Conservation (phyloP, 35 echinoderm and acorn worm genomes). For the Apostichopus californicus region DNA sequence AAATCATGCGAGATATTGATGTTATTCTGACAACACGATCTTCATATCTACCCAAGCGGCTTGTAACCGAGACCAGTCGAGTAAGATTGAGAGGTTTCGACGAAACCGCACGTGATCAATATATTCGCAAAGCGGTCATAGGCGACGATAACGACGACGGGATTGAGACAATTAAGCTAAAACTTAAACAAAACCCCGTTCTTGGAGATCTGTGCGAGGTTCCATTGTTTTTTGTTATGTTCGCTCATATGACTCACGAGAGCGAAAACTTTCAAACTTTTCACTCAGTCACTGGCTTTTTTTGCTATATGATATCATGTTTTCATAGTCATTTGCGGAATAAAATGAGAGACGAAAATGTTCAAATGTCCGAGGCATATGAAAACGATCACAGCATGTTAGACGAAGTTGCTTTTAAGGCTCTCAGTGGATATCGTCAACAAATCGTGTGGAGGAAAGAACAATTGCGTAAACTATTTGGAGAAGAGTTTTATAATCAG, state of each 20-base stretch:
- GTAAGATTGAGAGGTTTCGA: neutral
- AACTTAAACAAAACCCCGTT: neutral
- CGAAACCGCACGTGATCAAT: neutral
- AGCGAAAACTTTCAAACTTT: neutral
- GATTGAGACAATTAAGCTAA: neutral
- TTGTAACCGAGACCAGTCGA: neutral
- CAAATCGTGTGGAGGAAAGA: neutral
- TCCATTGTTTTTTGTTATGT: conserved; percentile 14
- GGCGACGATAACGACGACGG: neutral
- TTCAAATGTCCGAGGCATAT: neutral
- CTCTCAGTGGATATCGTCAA: neutral
- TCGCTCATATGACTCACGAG: neutral
- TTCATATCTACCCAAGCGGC: neutral
- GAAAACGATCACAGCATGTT: conserved; percentile 2
- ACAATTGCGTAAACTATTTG: neutral
- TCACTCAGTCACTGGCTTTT: neutral
- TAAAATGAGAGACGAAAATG: neutral
- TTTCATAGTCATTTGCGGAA: conserved; percentile 15
- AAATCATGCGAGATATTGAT: neutral
- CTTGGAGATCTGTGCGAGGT: conserved; percentile 5
- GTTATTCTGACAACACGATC: neutral
- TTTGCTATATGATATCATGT: neutral
- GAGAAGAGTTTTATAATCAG: neutral
- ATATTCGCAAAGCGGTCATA: neutral
- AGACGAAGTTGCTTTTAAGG: conserved; percentile 16